Evolutionary conservation across 1,140 invertebrate genomes (phyloP).

Genomic region (Charaxes varanes): DNA sequence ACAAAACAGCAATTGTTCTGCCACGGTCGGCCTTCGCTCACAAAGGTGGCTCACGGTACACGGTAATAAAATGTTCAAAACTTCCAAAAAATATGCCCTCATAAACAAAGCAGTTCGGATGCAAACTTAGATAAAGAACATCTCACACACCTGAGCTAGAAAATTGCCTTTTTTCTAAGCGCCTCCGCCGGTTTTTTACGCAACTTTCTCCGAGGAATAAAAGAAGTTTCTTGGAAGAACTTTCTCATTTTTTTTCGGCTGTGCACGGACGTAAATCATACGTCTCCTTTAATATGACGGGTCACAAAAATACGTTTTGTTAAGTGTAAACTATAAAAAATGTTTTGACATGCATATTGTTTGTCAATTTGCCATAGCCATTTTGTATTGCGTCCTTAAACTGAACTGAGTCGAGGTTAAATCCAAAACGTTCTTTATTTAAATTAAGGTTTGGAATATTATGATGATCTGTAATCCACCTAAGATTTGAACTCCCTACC

Average conservation of each 20-base stretch:
- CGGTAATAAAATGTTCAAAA: conserved; percentile 73
- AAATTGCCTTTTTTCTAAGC: conserved; percentile 74
- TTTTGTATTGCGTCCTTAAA: not conserved
- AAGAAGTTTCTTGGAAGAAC: conserved; percentile 69
- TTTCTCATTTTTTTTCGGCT: conserved; percentile 57
- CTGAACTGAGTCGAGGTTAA: conserved; percentile 1
- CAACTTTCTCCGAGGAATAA: conserved; percentile 71
- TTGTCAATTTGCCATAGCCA: conserved; percentile 4
- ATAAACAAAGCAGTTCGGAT: conserved; percentile 72
- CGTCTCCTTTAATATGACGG: conserved; percentile 47
- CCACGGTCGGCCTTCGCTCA: conserved; percentile 43
- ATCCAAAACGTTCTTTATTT: no score
- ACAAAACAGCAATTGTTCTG: conserved; percentile 59
- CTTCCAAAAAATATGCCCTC: conserved; percentile 68
- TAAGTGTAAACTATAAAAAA: conserved; percentile 56
- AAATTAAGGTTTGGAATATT: no score
- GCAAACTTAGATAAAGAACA: conserved; percentile 74
- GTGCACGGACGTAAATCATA: conserved; percentile 60
- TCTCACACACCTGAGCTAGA: conserved; percentile 73
- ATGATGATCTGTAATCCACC: no score
- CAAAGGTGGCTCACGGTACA: conserved; percentile 58
- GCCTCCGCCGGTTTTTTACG: conserved; percentile 71
- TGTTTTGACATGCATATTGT: conserved; percentile 46
- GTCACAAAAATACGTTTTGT: conserved; percentile 39
- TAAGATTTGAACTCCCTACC: no score